A percentile compares a stretch with the other conserved stretches of the same genome.
These are phyloP conservation scores for Myocastor coypus DNA, from an alignment of 2,113 vertebrate genomes.

Conservation along the genomic window DNA sequence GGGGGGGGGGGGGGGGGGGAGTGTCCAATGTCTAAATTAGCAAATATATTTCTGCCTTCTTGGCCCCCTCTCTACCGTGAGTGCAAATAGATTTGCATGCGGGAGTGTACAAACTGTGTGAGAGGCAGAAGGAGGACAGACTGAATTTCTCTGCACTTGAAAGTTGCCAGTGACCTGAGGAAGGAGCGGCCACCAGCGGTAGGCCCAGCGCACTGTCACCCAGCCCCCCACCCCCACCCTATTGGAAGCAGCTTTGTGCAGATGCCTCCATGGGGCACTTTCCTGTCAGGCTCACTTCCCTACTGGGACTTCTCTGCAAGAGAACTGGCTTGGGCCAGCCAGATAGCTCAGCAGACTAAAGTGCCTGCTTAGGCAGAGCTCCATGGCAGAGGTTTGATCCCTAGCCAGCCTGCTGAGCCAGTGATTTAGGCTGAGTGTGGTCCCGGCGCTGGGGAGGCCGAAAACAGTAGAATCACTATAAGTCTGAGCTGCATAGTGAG, in stretches of 20 bases:
- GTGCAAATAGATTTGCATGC: not conserved
- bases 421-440: too few relatives aligned
- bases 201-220: fast-evolving
- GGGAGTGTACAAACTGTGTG: not conserved
- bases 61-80: not conserved
- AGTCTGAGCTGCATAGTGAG: too few relatives aligned
- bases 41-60: not conserved
- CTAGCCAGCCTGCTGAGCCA: too few relatives aligned
- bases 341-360: too few relatives aligned
- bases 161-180: slow-evolving; percentile 25
- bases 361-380: too few relatives aligned
- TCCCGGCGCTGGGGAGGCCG: too few relatives aligned
- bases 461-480: too few relatives aligned
- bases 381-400: too few relatives aligned
- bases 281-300: not conserved
- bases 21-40: not conserved
- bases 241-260: not conserved
- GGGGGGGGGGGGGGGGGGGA: too few relatives aligned
- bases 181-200: not conserved
- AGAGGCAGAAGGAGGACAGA: not conserved
- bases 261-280: not conserved
- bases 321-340: not conserved
- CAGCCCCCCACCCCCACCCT: too few relatives aligned
- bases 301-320: not conserved
- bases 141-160: not conserved